These are phyloP conservation scores for Drosophila prostipennis DNA, from an alignment of 2,888 invertebrate genomes.

Conservation along the genomic window DNA sequence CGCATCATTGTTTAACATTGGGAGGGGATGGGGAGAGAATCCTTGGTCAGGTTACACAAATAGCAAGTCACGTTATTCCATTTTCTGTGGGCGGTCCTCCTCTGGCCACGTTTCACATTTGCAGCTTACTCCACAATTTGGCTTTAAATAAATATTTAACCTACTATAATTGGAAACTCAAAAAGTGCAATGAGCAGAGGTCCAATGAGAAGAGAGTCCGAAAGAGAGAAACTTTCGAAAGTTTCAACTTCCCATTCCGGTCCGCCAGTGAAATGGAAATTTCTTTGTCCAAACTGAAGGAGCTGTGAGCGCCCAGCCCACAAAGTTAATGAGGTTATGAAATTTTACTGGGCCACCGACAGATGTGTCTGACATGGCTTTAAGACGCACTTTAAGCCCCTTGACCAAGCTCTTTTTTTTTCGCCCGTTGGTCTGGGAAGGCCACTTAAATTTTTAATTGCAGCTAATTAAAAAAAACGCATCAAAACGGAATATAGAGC, in stretches of 20 bases:
- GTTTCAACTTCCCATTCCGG: slow-evolving; percentile 14
- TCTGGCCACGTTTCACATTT: slow-evolving; percentile 42
- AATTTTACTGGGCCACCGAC: slow-evolving; percentile 33
- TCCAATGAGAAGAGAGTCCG: slow-evolving; percentile 4
- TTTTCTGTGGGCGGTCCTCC: slow-evolving; percentile 5
- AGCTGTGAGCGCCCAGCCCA: slow-evolving; percentile 7
- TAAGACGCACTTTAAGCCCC: slow-evolving; percentile 26
- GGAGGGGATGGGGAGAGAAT: slow-evolving; percentile 9
- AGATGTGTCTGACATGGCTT: slow-evolving; percentile 22
- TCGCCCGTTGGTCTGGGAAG: slow-evolving; percentile 16
- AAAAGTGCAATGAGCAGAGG: slow-evolving; percentile 52
- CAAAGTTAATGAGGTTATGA: slow-evolving; percentile 54
- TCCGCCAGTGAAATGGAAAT: slow-evolving; percentile 34
- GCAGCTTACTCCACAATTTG: slow-evolving; percentile 26
- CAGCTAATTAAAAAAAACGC: slow-evolving; percentile 53
- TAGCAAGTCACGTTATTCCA: slow-evolving; percentile 54
- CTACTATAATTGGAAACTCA: slow-evolving; percentile 60
- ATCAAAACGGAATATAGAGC: slow-evolving; percentile 47
- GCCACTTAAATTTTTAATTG: slow-evolving; percentile 53
- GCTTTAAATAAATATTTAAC: slow-evolving; percentile 68
- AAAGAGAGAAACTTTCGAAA: slow-evolving; percentile 27
- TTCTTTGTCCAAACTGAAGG: slow-evolving; percentile 37
- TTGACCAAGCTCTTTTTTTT: slow-evolving; percentile 20
- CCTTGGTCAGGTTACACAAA: slow-evolving; percentile 48
- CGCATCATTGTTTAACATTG: slow-evolving; percentile 36